phyloP scores from a whole-genome alignment of 2,797 vertebrate species.

The Catharus ustulatus region DNA sequence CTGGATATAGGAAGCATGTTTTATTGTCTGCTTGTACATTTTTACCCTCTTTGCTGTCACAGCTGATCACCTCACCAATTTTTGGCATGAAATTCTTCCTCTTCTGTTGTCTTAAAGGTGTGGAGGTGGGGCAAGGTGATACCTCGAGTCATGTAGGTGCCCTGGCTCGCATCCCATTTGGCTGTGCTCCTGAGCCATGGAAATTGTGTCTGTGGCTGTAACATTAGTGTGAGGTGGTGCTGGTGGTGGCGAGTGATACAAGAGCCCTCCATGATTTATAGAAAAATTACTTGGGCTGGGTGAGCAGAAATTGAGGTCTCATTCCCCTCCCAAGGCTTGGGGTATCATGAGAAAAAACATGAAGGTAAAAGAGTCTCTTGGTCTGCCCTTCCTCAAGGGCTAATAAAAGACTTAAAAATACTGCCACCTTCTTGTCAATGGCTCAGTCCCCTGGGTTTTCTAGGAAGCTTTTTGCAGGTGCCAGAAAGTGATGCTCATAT shows the following conservation, averaged over 20 bases:
- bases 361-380: not conserved
- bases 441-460: not conserved
- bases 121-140: not conserved
- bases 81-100: not conserved
- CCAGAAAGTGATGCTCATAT: not conserved
- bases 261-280: not conserved
- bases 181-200: not conserved
- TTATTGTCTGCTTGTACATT: not conserved
- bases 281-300: not conserved
- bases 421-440: not conserved
- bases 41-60: not conserved
- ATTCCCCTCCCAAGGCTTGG: not conserved
- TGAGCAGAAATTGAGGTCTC: not conserved
- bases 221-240: not conserved
- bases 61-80: not conserved
- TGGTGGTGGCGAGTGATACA: not conserved
- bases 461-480: not conserved
- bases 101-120: not conserved
- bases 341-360: not conserved
- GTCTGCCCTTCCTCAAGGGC: not conserved
- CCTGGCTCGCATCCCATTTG: not conserved
- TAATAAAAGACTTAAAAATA: not conserved
- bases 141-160: fast-evolving
- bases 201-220: not conserved
- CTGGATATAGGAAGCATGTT: not conserved